Percentiles rank a stretch among this genome's conserved stretches.
These are phyloP conservation scores for Drosophila kuntzei DNA, from an alignment of 2,888 invertebrate genomes.

Conservation along the genomic window DNA sequence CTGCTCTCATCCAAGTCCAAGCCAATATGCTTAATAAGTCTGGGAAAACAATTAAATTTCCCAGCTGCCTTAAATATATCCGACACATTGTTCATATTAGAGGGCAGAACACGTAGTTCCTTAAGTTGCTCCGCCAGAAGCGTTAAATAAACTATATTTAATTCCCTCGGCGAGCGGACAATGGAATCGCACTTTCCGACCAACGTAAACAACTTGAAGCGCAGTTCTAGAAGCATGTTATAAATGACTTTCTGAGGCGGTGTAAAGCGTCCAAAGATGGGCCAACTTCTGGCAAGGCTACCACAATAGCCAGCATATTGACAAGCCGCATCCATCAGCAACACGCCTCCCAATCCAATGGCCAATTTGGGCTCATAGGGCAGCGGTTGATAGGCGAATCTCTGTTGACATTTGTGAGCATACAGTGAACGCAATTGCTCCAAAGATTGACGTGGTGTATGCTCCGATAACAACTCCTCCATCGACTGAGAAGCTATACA, in stretches of 20 bases:
- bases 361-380: conserved; percentile 29
- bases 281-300: conserved; percentile 53
- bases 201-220: conserved; percentile 29
- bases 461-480: conserved; percentile 44
- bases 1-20: conserved; percentile 18
- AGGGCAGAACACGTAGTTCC: conserved; percentile 41
- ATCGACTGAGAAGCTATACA: conserved; percentile 49
- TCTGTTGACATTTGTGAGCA: conserved; percentile 37
- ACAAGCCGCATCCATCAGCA: conserved; percentile 53
- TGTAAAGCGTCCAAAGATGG: conserved; percentile 47
- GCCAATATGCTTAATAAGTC: conserved; percentile 48
- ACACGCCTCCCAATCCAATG: conserved; percentile 8
- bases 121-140: conserved; percentile 32
- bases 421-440: conserved; percentile 24
- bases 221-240: conserved; percentile 48
- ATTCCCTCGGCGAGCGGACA: conserved; percentile 29
- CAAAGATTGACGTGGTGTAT: conserved; percentile 3
- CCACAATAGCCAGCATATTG: conserved; percentile 61
- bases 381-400: conserved; percentile 26
- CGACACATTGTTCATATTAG: neutral
- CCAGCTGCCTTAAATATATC: conserved; percentile 6
- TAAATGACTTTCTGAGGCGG: conserved; percentile 58
- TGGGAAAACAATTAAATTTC: conserved; percentile 32
- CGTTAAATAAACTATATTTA: conserved; percentile 40
- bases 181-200: conserved; percentile 8